Conservation (phyloP, 2,113 vertebrate species). For the Theristicus caerulescens region DNA sequence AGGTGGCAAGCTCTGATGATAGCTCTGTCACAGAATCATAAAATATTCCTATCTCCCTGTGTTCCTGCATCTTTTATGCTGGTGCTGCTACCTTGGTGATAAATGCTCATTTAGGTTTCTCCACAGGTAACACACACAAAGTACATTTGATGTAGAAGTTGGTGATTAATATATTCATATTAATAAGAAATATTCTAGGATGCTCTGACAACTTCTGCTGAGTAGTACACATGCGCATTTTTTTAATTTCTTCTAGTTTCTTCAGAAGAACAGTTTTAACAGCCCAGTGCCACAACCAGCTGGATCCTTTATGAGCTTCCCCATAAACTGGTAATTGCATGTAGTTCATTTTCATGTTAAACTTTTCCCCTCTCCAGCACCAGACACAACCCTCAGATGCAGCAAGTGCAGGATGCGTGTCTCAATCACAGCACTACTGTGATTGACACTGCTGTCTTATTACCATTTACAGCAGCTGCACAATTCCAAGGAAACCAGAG, state of each 20-base stretch:
- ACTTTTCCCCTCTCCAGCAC: background rate
- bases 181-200: background rate
- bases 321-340: constrained; percentile 2
- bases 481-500: background rate
- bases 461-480: background rate
- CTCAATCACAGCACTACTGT: background rate
- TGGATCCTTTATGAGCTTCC: background rate
- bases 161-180: background rate
- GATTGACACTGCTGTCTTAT: background rate
- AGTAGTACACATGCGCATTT: background rate
- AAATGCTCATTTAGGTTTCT: background rate
- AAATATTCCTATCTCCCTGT: background rate
- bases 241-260: background rate
- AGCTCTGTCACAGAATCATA: background rate
- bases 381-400: background rate
- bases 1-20: background rate
- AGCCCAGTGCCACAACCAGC: background rate
- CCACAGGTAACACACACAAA: background rate
- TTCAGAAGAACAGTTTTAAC: background rate
- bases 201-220: background rate
- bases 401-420: background rate
- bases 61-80: background rate
- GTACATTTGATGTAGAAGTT: background rate
- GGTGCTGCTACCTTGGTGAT: background rate
- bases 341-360: background rate